Conservation (phyloP, 1,140 invertebrate genomes). For the Eurosta solidaginis region DNA sequence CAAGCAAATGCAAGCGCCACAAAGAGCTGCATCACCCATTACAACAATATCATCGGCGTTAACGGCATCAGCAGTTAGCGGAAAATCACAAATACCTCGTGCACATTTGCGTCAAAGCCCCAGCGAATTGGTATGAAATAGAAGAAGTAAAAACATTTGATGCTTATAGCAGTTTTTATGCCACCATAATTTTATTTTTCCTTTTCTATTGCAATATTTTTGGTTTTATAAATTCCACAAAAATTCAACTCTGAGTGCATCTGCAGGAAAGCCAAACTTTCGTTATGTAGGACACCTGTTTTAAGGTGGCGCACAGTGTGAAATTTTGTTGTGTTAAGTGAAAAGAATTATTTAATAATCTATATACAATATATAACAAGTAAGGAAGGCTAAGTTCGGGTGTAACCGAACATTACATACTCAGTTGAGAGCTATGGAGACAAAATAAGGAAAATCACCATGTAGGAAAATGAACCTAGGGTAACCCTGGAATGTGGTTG, state of each 20-base stretch:
- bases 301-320: background rate
- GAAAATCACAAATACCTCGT: background rate
- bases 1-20: slow-evolving; percentile 4
- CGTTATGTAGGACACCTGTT: slow-evolving; percentile 15
- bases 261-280: slow-evolving; percentile 2
- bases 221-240: no score
- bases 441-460: no score
- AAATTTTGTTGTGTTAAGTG: no score
- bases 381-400: no score
- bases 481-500: no score
- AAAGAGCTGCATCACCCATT: background rate
- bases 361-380: no score
- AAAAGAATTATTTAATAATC: no score
- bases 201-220: no score
- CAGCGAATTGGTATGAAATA: slow-evolving; percentile 27
- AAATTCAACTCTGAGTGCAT: background rate
- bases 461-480: no score
- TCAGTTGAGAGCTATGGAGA: no score
- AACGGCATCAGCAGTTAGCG: background rate
- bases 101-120: slow-evolving; percentile 22
- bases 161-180: slow-evolving; percentile 1
- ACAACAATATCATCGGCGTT: background rate
- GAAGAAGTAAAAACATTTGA: background rate
- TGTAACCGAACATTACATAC: no score
- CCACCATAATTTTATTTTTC: background rate